These are phyloP conservation scores for Cyclina sinensis DNA, from an alignment of 1,140 invertebrate genomes.

Conservation along the genomic window DNA sequence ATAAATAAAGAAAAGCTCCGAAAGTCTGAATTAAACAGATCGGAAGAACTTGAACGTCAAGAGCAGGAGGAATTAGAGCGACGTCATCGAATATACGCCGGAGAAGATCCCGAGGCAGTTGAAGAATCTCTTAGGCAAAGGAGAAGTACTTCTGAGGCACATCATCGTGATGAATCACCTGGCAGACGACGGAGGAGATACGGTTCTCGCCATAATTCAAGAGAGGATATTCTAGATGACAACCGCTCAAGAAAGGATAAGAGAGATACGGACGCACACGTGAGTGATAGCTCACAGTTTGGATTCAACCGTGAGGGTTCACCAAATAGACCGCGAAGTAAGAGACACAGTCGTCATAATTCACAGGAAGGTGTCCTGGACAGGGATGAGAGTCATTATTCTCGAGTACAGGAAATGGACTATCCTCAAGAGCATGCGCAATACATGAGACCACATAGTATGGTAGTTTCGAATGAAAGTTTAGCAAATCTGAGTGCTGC, in stretches of 20 bases:
- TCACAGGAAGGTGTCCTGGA: conserved; percentile 82
- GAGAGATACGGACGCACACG: conserved; percentile 72
- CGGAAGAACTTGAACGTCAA: conserved; percentile 62
- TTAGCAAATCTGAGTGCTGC: conserved; percentile 74
- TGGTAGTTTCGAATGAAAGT: conserved; percentile 78
- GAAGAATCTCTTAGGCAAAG: conserved; percentile 29
- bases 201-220: conserved; percentile 76
- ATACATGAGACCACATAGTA: conserved; percentile 75
- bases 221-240: conserved; percentile 80
- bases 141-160: conserved; percentile 47
- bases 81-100: conserved; percentile 54
- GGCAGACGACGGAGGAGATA: conserved; percentile 63
- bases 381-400: conserved; percentile 57
- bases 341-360: conserved; percentile 70
- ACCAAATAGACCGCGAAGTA: conserved; percentile 76
- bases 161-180: conserved; percentile 73
- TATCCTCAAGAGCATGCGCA: not conserved
- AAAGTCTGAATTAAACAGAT: conserved; percentile 64
- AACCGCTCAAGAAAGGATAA: conserved; percentile 72
- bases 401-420: not conserved
- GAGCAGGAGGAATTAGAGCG: conserved; percentile 59
- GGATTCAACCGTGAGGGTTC: conserved; percentile 83
- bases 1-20: conserved; percentile 61
- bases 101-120: conserved; percentile 50
- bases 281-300: conserved; percentile 79